Percentiles rank a stretch among this genome's conserved stretches.
phyloP scores from a whole-genome alignment of 2,797 vertebrate species.

The Lagorchestes hirsutus region DNA sequence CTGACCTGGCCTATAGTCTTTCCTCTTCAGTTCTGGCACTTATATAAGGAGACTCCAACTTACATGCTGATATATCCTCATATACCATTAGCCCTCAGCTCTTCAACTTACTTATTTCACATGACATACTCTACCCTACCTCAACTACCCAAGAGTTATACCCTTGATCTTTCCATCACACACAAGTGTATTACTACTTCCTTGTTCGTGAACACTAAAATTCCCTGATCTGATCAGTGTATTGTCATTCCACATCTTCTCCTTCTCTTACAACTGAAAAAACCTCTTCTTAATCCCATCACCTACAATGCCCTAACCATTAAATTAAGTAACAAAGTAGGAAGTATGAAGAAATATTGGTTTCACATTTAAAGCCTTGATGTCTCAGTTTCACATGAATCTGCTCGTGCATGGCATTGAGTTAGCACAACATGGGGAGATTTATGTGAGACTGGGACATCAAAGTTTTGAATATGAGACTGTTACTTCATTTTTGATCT shows the following conservation, averaged over 20 bases:
- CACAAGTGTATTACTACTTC: not conserved
- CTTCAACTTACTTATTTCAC: not conserved
- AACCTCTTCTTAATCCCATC: not conserved
- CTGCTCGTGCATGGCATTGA: not conserved
- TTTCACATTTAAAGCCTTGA: not conserved
- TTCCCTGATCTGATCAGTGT: not conserved
- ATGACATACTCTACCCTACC: not conserved
- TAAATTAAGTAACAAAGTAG: not conserved
- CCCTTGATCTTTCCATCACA: not conserved
- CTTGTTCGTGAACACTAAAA: not conserved
- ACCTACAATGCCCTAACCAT: not conserved
- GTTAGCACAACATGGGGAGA: constrained; percentile 35
- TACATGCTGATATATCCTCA: not conserved
- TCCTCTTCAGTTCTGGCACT: not conserved
- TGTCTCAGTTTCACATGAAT: not conserved
- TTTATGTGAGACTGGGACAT: constrained; percentile 16
- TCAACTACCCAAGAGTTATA: not conserved
- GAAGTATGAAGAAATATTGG: not conserved
- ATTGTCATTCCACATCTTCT: not conserved
- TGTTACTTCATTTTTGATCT: constrained; percentile 44
- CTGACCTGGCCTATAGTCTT: not conserved
- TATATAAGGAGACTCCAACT: not conserved
- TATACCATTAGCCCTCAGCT: not conserved
- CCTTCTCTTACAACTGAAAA: not conserved
- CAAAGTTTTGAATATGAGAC: constrained; percentile 50